A percentile compares a stretch with the other conserved stretches of the same genome.
phyloP scores from a whole-genome alignment of 2,888 invertebrate species.

The Habrosyne pyritoides region DNA sequence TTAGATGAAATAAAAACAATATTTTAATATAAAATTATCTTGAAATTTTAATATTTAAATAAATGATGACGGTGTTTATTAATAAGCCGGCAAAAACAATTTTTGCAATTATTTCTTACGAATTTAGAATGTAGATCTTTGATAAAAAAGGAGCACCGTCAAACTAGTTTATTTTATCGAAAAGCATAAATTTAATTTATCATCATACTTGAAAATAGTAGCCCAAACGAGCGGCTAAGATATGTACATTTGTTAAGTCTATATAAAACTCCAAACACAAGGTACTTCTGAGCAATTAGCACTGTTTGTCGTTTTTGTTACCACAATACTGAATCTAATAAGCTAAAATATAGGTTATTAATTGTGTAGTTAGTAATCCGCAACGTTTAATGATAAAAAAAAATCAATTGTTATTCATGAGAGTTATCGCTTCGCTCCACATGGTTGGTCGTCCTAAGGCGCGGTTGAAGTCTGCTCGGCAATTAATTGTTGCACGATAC shows the following conservation, averaged over 20 bases:
- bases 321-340: neutral
- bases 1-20: neutral
- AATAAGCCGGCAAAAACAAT: too few relatives aligned
- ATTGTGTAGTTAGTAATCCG: conserved; percentile 16
- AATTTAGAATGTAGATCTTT: too few relatives aligned
- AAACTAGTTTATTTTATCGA: neutral
- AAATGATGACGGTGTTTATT: too few relatives aligned
- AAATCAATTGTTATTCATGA: conserved; percentile 33
- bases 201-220: neutral
- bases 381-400: conserved; percentile 34
- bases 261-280: neutral
- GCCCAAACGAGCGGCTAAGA: too few relatives aligned
- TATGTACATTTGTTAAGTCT: too few relatives aligned
- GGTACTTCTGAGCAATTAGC: neutral
- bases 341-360: conserved; percentile 15
- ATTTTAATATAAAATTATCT: too few relatives aligned
- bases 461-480: conserved; percentile 60
- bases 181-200: neutral
- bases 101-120: too few relatives aligned
- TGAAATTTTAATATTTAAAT: too few relatives aligned
- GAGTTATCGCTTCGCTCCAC: conserved; percentile 53
- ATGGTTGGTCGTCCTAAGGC: conserved; percentile 42
- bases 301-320: neutral
- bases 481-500: conserved; percentile 77
- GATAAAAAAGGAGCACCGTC: too few relatives aligned